These are phyloP conservation scores for Calyptommatus sinebrachiatus DNA, from an alignment of 2,113 vertebrate genomes.

Conservation along the genomic window DNA sequence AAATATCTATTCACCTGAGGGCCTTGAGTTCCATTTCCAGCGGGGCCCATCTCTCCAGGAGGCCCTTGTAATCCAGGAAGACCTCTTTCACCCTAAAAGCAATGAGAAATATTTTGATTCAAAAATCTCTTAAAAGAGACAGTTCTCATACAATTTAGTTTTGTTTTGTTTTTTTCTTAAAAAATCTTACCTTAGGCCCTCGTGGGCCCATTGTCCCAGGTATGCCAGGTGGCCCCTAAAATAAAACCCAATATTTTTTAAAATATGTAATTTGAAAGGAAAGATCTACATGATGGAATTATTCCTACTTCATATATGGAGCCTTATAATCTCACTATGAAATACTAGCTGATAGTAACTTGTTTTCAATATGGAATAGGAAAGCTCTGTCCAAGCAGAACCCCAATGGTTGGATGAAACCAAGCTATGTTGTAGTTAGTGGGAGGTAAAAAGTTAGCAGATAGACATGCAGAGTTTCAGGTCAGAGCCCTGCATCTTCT, in stretches of 20 bases:
- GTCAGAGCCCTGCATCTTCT: too few species aligned
- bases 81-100: conserved; percentile 88
- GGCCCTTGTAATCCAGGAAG: conserved; percentile 88
- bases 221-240: conserved; percentile 77
- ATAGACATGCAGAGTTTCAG: too few species aligned
- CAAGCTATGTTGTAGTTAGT: too few species aligned
- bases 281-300: not conserved
- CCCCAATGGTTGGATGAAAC: too few species aligned
- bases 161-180: not conserved
- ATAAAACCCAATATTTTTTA: not conserved
- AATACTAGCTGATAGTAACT: too few species aligned
- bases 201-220: conserved; percentile 82
- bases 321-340: too few species aligned
- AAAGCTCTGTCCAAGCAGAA: too few species aligned
- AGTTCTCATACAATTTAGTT: not conserved
- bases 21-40: conserved; percentile 80
- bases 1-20: conserved; percentile 78
- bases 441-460: too few species aligned
- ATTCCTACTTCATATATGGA: not conserved
- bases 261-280: conserved; percentile 5
- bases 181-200: conserved; percentile 87
- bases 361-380: too few species aligned
- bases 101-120: conserved; percentile 27
- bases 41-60: conserved; percentile 85
- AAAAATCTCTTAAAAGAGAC: not conserved